Evolutionary conservation across 2,797 vertebrate genomes (phyloP).

Genomic region (Microctenopoma steveboyesi): DNA sequence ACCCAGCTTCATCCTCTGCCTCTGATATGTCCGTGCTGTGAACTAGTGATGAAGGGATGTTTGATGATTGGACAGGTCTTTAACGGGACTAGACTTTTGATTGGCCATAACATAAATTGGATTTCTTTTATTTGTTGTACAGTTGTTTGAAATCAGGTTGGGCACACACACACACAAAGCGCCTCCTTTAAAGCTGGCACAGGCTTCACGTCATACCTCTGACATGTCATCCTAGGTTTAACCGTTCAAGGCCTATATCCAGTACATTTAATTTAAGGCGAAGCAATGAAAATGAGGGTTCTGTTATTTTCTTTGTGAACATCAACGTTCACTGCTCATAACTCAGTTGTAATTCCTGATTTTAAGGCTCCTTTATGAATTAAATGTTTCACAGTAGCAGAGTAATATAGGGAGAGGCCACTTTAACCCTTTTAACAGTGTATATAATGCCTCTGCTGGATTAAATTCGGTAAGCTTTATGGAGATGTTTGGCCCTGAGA

Average conservation of each 20-base stretch:
- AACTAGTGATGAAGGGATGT: constrained; percentile 29
- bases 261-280: too few relatives aligned
- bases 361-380: too few relatives aligned
- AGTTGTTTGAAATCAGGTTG: constrained; percentile 23
- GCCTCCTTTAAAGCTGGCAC: neutral
- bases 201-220: too few relatives aligned
- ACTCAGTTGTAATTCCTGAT: too few relatives aligned
- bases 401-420: neutral
- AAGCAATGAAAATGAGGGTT: too few relatives aligned
- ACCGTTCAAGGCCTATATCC: too few relatives aligned
- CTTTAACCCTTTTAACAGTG: neutral
- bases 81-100: constrained; percentile 61
- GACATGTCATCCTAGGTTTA: too few relatives aligned
- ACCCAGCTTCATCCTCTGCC: constrained; percentile 33
- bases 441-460: constrained; percentile 28
- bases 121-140: constrained; percentile 33
- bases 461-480: constrained; percentile 46
- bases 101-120: constrained; percentile 52
- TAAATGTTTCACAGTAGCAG: neutral
- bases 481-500: constrained; percentile 13
- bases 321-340: too few relatives aligned
- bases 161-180: neutral
- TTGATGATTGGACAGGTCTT: constrained; percentile 47
- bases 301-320: too few relatives aligned
- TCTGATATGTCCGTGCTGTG: constrained; percentile 55